phyloP scores from a whole-genome alignment of 64 coral and sea anemone genomes.

The Trachythela sp. region DNA sequence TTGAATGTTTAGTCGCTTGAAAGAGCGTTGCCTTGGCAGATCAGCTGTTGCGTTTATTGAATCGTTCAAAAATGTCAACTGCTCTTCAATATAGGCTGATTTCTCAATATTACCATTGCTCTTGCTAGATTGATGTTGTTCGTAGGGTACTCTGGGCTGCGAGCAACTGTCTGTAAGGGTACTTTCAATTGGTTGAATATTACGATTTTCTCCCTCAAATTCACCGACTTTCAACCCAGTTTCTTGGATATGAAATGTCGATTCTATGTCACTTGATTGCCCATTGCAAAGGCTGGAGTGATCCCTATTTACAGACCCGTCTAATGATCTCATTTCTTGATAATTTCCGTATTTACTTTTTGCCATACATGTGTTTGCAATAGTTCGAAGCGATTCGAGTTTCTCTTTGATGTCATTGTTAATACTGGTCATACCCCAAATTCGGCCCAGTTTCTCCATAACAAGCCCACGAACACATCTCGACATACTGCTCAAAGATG shows the following conservation, averaged over 20 bases:
- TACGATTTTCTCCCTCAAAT: neutral
- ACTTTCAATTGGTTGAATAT: too few relatives aligned
- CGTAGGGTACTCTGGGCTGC: too few relatives aligned
- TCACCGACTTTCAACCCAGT: neutral
- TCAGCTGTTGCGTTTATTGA: neutral
- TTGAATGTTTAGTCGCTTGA: neutral
- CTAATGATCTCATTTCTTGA: neutral
- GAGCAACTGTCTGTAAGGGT: too few relatives aligned
- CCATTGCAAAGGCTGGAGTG: neutral
- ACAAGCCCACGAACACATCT: neutral
- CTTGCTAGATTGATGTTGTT: neutral
- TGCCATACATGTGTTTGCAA: neutral
- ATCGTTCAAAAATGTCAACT: neutral
- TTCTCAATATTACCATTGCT: neutral
- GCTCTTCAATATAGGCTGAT: too few relatives aligned
- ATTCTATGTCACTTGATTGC: neutral
- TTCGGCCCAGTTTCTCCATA: neutral
- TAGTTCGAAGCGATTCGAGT: neutral
- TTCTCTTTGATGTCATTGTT: neutral
- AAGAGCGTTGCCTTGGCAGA: neutral
- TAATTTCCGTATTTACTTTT: neutral
- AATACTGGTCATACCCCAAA: neutral
- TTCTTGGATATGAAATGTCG: neutral
- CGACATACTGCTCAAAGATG: neutral
- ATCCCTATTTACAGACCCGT: neutral